Base-by-base conservation (phyloP, 2,113 vertebrate genomes). In the Varanus komodoensis region DNA sequence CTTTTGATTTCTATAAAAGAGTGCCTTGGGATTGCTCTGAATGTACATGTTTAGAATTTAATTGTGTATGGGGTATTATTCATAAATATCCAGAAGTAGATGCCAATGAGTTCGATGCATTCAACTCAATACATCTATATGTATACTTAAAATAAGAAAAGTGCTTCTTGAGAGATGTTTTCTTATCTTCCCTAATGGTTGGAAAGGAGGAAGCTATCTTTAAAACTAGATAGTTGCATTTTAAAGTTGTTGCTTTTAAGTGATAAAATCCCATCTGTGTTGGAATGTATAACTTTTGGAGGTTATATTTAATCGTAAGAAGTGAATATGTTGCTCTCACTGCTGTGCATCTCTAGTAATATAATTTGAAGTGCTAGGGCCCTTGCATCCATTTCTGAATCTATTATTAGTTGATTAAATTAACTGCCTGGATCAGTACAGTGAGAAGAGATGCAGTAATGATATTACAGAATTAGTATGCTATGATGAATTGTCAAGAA, bases 401-500 rank as follows among this genome's bases (percentile, higher is more conserved):
- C 96, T 98, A 98, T 98, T 98, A 98, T 98, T 98, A 97, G 97
- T 98, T 99, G 98, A 99, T 99, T 98, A 98, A 98, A 98, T 99
- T 99, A 98, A 97, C 98, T 97, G 97, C 97, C 97, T 98, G 97
- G 97, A 98, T 98, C 97, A 95, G 98, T 98, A 98, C 98, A 97
- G 98, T 98, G 98, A 97, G 97, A 99, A 99, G 98, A 98, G 97
- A 97, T 97, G 97, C 97, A 94, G 98, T 99, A 99, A 99, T 98
- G 98, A 98, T 98, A 98, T 99, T 99, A 99, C 97, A 98, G 98
- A 99, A 99, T 99, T 99, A 99, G 98, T 98, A 98, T 97, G 97
- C 98, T 95, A 98, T 99, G 99, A 99, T 99, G 98, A 99, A 99
- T 99, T 98, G 98, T 98, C 97, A 98, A 95, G 97, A 97, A 98